These are phyloP conservation scores for Pseudococcus longispinus DNA, from an alignment of 2,888 invertebrate species.

Conservation along the genomic window DNA sequence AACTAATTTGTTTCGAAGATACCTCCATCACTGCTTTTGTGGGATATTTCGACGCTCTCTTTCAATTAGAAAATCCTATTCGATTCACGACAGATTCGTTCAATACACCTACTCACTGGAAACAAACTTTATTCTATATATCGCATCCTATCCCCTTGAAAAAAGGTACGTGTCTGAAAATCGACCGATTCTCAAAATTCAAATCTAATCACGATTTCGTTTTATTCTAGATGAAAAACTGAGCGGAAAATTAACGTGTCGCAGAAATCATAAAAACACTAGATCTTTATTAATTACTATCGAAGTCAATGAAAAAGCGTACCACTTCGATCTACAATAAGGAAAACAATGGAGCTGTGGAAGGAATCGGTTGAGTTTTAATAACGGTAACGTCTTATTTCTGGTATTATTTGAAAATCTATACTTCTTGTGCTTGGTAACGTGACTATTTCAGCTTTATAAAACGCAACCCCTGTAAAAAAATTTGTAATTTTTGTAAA, in stretches of 20 bases:
- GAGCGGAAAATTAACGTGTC: conserved; percentile 76
- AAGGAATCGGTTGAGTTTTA: neutral
- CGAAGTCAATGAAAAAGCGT: conserved; percentile 58
- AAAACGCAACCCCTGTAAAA: conserved; percentile 47
- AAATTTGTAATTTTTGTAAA: neutral
- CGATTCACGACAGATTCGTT: conserved; percentile 82
- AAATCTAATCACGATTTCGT: neutral
- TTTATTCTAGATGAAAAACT: conserved; percentile 55
- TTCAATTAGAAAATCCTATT: conserved; percentile 74
- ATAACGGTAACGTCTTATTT: conserved; percentile 21
- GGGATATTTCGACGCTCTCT: conserved; percentile 91
- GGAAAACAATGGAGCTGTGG: neutral
- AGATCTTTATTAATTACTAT: conserved; percentile 77
- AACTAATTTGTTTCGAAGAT: conserved; percentile 67
- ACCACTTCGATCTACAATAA: conserved; percentile 55
- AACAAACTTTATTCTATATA: conserved; percentile 89
- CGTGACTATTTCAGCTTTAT: conserved; percentile 22
- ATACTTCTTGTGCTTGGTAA: neutral
- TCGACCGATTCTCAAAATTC: neutral
- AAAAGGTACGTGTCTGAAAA: conserved; percentile 65
- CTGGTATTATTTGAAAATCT: neutral
- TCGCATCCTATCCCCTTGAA: conserved; percentile 75
- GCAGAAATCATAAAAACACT: conserved; percentile 75
- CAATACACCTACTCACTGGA: conserved; percentile 86
- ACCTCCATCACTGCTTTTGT: conserved; percentile 80